phyloP scores from a whole-genome alignment of 2,888 invertebrate genomes.

The Harpalus rubripes region DNA sequence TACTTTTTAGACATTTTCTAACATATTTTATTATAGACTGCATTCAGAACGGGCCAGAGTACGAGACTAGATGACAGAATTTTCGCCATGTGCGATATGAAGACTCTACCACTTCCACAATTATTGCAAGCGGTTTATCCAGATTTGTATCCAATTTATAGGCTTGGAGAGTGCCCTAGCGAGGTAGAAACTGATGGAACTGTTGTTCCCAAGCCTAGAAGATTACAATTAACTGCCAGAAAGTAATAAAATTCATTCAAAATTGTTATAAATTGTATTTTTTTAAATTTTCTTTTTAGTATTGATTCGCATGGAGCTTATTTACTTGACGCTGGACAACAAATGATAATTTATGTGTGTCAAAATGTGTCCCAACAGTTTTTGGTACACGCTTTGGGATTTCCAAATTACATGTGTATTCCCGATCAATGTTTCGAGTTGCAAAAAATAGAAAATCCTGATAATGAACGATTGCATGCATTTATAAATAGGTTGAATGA shows the following conservation, averaged over 20 bases:
- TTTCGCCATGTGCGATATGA: constrained; percentile 95
- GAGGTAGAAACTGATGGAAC: constrained; percentile 73
- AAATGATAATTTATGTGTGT: constrained; percentile 91
- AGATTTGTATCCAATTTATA: constrained; percentile 92
- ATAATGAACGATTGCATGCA: constrained; percentile 86
- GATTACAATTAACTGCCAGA: constrained; percentile 91
- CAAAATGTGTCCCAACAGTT: constrained; percentile 87
- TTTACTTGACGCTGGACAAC: constrained; percentile 92
- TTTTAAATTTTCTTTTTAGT: constrained; percentile 77
- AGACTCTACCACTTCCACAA: constrained; percentile 89
- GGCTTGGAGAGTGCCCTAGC: constrained; percentile 78
- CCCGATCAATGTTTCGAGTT: constrained; percentile 88
- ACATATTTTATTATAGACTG: constrained; percentile 81
- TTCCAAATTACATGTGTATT: constrained; percentile 85
- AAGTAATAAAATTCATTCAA: constrained; percentile 76
- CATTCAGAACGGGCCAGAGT: constrained; percentile 92
- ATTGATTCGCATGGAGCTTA: constrained; percentile 94
- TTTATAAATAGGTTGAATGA: constrained; percentile 92
- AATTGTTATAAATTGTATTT: background rate
- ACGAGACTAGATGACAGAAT: constrained; percentile 96
- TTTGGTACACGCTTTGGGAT: constrained; percentile 88
- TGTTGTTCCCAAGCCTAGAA: constrained; percentile 83
- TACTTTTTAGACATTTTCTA: background rate
- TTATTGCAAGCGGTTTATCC: constrained; percentile 94
- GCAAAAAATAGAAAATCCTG: constrained; percentile 87